Conservation (phyloP, 2,797 vertebrate species). For the Orestias chungarensis region DNA sequence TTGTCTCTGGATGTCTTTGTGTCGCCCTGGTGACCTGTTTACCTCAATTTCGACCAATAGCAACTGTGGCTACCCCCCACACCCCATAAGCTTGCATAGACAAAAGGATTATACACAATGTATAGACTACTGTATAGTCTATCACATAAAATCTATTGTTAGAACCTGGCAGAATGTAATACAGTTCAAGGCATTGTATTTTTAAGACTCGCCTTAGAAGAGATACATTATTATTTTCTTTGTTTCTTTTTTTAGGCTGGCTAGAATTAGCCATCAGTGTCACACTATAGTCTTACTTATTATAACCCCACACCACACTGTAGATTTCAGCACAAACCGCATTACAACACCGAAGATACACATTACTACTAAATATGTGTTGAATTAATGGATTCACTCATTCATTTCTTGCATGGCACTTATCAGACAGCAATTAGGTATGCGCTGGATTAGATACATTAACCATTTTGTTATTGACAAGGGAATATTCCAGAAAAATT, state of each 20-base stretch:
- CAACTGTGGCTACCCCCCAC: too few relatives aligned
- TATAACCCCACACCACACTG: neutral
- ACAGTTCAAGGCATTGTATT: neutral
- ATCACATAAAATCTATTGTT: neutral
- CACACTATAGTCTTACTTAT: neutral
- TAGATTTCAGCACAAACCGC: neutral
- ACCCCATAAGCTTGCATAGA: too few relatives aligned
- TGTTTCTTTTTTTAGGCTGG: conserved; percentile 1
- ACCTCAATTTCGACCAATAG: too few relatives aligned
- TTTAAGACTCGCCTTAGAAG: neutral
- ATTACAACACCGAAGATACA: neutral
- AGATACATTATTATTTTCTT: neutral
- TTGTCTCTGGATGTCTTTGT: neutral
- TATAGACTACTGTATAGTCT: neutral
- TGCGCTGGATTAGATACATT: too few relatives aligned
- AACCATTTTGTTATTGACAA: too few relatives aligned
- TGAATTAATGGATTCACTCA: neutral
- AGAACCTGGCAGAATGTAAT: neutral
- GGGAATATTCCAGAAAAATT: too few relatives aligned
- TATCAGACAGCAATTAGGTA: too few relatives aligned
- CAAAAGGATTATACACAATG: too few relatives aligned
- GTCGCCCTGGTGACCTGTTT: too few relatives aligned
- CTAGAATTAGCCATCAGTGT: conserved; percentile 5
- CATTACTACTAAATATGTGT: neutral
- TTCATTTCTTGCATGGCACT: conserved; percentile 10